Conservation (phyloP, 35 echinoderm and acorn worm genomes). For the Apostichopus californicus region DNA sequence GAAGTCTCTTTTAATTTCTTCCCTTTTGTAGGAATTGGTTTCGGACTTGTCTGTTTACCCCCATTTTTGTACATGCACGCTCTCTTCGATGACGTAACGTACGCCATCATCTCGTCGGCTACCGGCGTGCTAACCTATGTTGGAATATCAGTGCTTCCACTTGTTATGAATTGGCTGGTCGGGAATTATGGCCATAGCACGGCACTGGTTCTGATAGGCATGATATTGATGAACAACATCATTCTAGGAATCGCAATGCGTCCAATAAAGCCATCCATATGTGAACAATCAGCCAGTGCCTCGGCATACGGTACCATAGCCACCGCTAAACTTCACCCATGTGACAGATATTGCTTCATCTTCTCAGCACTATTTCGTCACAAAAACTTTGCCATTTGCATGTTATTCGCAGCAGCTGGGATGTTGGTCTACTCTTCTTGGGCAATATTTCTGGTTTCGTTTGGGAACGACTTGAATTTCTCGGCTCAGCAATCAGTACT, state of each 20-base stretch:
- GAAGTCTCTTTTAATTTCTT: not conserved
- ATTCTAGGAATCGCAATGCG: conserved; percentile 1
- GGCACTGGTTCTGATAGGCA: not conserved
- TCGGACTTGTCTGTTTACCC: not conserved
- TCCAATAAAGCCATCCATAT: not conserved
- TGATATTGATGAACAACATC: not conserved
- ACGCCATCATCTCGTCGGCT: not conserved
- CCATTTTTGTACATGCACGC: conserved; percentile 21
- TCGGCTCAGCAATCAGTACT: not conserved
- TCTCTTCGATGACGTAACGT: conserved; percentile 1
- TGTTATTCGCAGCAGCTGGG: conserved; percentile 1
- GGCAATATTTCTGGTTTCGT: conserved; percentile 30
- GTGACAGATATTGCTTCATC: not conserved
- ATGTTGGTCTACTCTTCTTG: conserved; percentile 48
- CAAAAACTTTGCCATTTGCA: conserved; percentile 10
- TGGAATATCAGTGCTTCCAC: not conserved
- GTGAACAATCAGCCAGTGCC: not conserved
- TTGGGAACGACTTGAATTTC: conserved; percentile 19
- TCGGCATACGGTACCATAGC: not conserved
- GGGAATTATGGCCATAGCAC: not conserved
- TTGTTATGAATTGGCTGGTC: conserved; percentile 32
- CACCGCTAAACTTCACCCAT: not conserved
- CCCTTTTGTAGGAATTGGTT: not conserved
- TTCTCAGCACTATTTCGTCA: conserved; percentile 9
- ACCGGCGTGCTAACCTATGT: not conserved